Evolutionary conservation across 2,797 vertebrate genomes (phyloP).

Genomic region (Tauraco hartlaubi): DNA sequence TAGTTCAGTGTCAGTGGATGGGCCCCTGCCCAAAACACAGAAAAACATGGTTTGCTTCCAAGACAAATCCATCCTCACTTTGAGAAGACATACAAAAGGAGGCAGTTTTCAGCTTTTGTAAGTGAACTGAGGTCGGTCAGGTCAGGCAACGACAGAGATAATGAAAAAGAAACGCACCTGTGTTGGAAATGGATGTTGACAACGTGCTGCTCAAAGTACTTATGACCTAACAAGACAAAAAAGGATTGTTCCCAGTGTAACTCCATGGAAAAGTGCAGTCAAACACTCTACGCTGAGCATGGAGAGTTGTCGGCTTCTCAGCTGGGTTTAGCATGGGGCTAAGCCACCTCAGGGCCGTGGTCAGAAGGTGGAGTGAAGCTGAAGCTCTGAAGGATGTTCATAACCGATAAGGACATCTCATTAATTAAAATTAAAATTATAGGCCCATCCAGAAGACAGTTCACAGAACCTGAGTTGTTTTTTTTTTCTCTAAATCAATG

Average conservation of each 20-base stretch:
- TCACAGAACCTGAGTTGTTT: rapidly evolving
- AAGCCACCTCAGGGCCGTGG: rapidly evolving
- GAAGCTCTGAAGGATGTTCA: neutral
- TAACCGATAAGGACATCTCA: rapidly evolving
- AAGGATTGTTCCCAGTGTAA: neutral
- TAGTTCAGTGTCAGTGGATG: neutral
- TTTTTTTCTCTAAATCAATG: neutral
- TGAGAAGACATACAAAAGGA: neutral
- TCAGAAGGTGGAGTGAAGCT: neutral
- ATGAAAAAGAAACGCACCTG: neutral
- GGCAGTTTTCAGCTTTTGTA: neutral
- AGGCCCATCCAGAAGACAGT: neutral
- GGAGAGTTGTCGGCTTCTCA: neutral
- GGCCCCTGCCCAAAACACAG: neutral
- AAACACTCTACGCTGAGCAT: neutral
- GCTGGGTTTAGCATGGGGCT: rapidly evolving
- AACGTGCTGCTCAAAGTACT: neutral
- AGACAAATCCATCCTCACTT: neutral
- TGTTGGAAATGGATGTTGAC: neutral
- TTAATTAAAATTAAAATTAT: neutral
- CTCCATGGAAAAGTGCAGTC: neutral
- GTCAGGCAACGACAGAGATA: neutral
- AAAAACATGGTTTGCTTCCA: neutral
- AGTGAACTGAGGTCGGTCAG: neutral
- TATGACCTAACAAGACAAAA: neutral